Base-by-base conservation (phyloP, 2,797 vertebrate genomes). In the Discoglossus pictus region DNA sequence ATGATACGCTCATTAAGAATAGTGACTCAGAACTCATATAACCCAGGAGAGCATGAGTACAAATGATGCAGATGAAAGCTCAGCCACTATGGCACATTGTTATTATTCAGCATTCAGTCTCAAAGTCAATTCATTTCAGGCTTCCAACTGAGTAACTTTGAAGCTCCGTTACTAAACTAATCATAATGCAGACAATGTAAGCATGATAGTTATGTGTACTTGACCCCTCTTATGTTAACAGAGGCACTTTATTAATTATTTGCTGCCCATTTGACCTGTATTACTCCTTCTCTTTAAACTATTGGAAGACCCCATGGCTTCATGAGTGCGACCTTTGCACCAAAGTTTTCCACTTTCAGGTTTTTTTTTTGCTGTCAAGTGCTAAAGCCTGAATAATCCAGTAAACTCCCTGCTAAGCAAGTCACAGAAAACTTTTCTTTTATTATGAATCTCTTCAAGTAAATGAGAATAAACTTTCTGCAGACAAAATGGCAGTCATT, bases 161-260 rank as follows among this genome's bases (percentile, higher is more conserved):
- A 77, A 75, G 70, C 73, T 80, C 79, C 79, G 80, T 55, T 1
- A 71, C 69, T 73, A 67, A 64, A 64, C 65, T 61, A 9, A 74
- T 88, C 83, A 72, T 64, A 75, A 88, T 84, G 80, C 76, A 83
- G 73, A 61, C 68, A 65, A 46, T 20, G 63, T 79, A 74, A 59
- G 23, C 54, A 36, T 65, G 78, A 71, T 53, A 71, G 71, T 74
- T 77, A 61, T 72, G 69, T 82, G 75, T 72, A 80, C 72, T 80
- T 85, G 83, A 87, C 84, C 82, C 85, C 72, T 62, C 52, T 76
- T 75, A 76, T 85, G 77, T 82, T 88, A 87, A 86, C 78, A 83
- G 73, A 75, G 76, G 79, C 44, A 82, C 75, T 86, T 77, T 81
- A 83, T 85, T 87, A 87, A 84, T 87, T 87, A 80, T 80, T 83